Evolutionary conservation across 1,140 invertebrate species (phyloP), one percentile per base, ranked within the genome.

Genomic region (Ceratosolen fusciceps): DNA sequence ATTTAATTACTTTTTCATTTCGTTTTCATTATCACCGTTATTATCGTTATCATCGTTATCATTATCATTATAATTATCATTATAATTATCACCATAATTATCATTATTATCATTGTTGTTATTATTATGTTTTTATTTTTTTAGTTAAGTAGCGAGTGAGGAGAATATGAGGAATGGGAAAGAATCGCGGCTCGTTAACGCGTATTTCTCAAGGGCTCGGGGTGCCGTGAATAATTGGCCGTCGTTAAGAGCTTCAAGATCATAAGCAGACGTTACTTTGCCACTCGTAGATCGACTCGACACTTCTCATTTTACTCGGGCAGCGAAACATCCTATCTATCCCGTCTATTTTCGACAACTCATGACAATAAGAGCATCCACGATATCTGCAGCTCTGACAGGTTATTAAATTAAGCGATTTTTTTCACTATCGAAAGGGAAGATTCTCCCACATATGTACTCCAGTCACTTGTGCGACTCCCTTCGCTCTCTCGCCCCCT

Each of bases 391-490:
- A 52, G 60, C 47, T 85, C 86, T 83, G 85, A 88, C 85, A 86
- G 86, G 84, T 88, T 88, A 88, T 88, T 87, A 87, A 87, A 88
- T 87, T 88, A 87, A 88, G 87, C 87, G 86, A 87, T 87, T 86
- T 85, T 84, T 85, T 84, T 52, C 37, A 67, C 58, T 52, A 85
- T 84, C 83, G 83, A 77, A 73, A 70, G 68, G 68, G 80, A 68
- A 77, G 70, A 79, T 67, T 52, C 47, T 77, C 74, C 56, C 62
- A 71, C 56, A 68, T 65, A 65, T 65, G 60, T 65, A 65, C 34
- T 37, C 31, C 4, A 37, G 60, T 65, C 31, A 9, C 31, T 65
- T 58, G n/a, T 54, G 5, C 16, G 43, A 14, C 31, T 39, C 19
- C 62, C 26, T 26, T 58, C 37, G 21, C 16, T 10, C 37, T 24